A percentile compares a stretch with the other conserved stretches of the same genome.
Evolutionary conservation across 1,140 invertebrate species (phyloP).

Genomic region (Drosophila fuyamai): DNA sequence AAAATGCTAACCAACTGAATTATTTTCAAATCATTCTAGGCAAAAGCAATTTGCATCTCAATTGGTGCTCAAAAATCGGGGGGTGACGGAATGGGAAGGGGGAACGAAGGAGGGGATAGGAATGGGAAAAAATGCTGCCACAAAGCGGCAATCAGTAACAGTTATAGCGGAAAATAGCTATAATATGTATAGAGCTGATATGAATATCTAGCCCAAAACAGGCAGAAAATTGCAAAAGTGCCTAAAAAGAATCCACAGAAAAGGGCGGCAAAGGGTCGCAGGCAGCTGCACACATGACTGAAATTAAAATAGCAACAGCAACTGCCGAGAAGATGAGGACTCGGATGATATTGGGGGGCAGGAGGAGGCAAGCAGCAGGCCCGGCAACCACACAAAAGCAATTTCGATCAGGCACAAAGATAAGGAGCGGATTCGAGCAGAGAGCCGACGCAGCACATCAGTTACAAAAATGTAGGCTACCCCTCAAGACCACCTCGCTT

Average conservation of each 20-base stretch:
- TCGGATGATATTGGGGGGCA: not conserved
- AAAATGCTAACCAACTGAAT: slow-evolving; percentile 68
- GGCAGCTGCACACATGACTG: slow-evolving; percentile 70
- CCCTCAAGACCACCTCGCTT: slow-evolving; percentile 2
- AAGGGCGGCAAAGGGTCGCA: slow-evolving; percentile 18
- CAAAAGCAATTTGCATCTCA: slow-evolving; percentile 79
- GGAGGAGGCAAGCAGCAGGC: not conserved
- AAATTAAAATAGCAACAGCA: slow-evolving; percentile 77
- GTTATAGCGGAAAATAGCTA: slow-evolving; percentile 80
- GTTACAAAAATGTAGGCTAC: slow-evolving; percentile 79
- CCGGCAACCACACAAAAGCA: slow-evolving; percentile 76
- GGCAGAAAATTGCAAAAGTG: slow-evolving; percentile 73
- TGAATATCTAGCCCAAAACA: slow-evolving; percentile 72
- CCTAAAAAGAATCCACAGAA: slow-evolving; percentile 58
- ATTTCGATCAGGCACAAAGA: slow-evolving; percentile 80
- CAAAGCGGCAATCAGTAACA: slow-evolving; percentile 79
- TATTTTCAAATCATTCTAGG: slow-evolving; percentile 79
- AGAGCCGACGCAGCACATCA: slow-evolving; percentile 73
- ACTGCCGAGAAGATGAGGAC: slow-evolving; percentile 1
- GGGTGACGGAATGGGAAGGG: not conserved
- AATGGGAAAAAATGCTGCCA: slow-evolving; percentile 48
- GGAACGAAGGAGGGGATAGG: not conserved
- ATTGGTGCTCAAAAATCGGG: slow-evolving; percentile 62
- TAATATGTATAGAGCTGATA: slow-evolving; percentile 76
- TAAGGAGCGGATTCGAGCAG: slow-evolving; percentile 58